phyloP scores from a whole-genome alignment of 2,888 invertebrate species.

The Lysandra coridon region DNA sequence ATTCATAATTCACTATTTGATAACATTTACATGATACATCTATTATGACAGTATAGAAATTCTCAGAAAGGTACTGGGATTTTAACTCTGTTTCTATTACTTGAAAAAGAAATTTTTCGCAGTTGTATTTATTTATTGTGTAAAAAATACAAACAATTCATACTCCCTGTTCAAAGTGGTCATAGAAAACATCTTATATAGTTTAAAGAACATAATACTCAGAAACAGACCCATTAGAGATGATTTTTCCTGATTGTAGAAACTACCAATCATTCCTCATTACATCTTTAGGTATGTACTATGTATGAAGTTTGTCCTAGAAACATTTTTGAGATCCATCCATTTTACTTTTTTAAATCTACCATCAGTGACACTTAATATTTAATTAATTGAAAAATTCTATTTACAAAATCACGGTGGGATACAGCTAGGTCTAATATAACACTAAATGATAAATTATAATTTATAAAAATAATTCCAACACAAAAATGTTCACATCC shows the following conservation, averaged over 20 bases:
- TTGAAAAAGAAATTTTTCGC: not conserved
- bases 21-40: not conserved
- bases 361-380: conserved; percentile 7
- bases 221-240: not conserved
- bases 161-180: not conserved
- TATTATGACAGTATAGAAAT: not conserved
- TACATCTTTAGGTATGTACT: not conserved
- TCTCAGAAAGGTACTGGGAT: not conserved
- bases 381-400: conserved; percentile 20
- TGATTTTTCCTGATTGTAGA: not conserved
- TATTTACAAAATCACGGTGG: conserved; percentile 34
- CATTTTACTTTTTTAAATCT: conserved; percentile 8
- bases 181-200: not conserved
- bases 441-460: not conserved
- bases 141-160: not conserved
- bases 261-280: conserved; percentile 17
- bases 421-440: conserved; percentile 26
- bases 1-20: not conserved
- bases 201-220: conserved; percentile 13
- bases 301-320: not conserved
- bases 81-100: not conserved
- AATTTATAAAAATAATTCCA: not conserved
- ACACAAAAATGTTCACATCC: conserved; percentile 14
- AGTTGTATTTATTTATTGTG: not conserved
- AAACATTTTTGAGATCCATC: conserved; percentile 23